phyloP scores from a whole-genome alignment of 2,888 invertebrate genomes.

The Prionchulus punctatus region DNA sequence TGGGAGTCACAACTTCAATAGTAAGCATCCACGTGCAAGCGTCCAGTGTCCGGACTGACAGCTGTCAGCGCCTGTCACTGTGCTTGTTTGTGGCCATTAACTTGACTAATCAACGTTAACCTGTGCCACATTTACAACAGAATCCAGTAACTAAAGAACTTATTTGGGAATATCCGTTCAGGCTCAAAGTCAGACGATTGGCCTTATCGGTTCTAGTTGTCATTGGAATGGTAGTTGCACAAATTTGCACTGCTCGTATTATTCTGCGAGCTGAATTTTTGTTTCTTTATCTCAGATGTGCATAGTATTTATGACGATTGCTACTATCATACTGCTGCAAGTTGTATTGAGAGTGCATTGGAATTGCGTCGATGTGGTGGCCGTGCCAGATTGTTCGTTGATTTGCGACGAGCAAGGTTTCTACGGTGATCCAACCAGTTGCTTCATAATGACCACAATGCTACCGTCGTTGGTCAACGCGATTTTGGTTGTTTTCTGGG shows the following conservation, averaged over 20 bases:
- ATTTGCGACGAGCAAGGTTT: too few species aligned
- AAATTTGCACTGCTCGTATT: too few species aligned
- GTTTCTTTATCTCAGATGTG: slow-evolving; percentile 13
- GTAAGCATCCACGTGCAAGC: too few species aligned
- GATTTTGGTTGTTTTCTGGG: slow-evolving; percentile 36
- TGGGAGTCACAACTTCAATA: slow-evolving; percentile 20
- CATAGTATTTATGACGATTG: slow-evolving; percentile 17
- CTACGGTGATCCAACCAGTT: too few species aligned
- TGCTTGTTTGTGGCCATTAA: too few species aligned
- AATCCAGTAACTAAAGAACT: slow-evolving; percentile 30
- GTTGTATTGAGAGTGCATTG: slow-evolving; percentile 15
- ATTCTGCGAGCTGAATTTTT: too few species aligned
- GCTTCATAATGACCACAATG: slow-evolving; percentile 33
- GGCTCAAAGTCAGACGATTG: slow-evolving; percentile 26
- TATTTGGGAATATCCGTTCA: slow-evolving; percentile 31
- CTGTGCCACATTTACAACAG: slow-evolving; percentile 15
- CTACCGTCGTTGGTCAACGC: slow-evolving; percentile 37
- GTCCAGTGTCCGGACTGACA: too few species aligned
- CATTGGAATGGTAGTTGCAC: slow-evolving; percentile 15
- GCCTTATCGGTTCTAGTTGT: slow-evolving; percentile 27
- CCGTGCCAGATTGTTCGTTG: too few species aligned
- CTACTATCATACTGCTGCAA: slow-evolving; percentile 18
- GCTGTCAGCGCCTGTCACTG: too few species aligned
- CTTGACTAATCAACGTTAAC: background rate
- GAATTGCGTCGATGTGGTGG: slow-evolving; percentile 14